phyloP scores from a whole-genome alignment of 2,113 vertebrate genomes.

The Spizaetus ornatus region DNA sequence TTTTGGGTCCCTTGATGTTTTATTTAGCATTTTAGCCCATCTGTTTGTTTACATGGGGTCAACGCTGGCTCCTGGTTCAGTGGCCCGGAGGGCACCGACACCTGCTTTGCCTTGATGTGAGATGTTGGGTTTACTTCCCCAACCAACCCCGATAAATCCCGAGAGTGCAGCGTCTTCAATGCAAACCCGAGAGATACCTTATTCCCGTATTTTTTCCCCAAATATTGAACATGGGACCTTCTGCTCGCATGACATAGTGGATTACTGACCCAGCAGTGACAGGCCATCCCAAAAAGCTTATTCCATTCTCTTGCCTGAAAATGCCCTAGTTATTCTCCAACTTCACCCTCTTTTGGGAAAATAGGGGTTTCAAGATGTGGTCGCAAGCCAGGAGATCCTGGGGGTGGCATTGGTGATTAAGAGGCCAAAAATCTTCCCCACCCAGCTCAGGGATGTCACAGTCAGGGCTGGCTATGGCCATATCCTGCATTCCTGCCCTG shows the following conservation, averaged over 20 bases:
- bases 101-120: neutral
- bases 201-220: neutral
- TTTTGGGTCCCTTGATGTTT: neutral
- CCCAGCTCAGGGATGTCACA: neutral
- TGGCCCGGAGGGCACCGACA: neutral
- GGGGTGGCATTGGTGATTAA: neutral
- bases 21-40: neutral
- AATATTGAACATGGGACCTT: neutral
- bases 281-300: neutral
- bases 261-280: neutral
- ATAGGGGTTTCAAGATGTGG: neutral
- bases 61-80: neutral
- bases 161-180: neutral
- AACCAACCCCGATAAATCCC: neutral
- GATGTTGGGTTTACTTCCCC: neutral
- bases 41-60: accelerated
- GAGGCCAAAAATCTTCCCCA: neutral
- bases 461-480: neutral
- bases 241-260: accelerated
- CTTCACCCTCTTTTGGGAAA: neutral
- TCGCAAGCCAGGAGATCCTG: accelerated
- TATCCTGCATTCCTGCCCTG: neutral
- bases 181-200: neutral
- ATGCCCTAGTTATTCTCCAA: neutral
- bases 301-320: neutral